These are phyloP conservation scores for Alviniconcha strummeri DNA, from an alignment of 2,888 invertebrate genomes.

Conservation along the genomic window DNA sequence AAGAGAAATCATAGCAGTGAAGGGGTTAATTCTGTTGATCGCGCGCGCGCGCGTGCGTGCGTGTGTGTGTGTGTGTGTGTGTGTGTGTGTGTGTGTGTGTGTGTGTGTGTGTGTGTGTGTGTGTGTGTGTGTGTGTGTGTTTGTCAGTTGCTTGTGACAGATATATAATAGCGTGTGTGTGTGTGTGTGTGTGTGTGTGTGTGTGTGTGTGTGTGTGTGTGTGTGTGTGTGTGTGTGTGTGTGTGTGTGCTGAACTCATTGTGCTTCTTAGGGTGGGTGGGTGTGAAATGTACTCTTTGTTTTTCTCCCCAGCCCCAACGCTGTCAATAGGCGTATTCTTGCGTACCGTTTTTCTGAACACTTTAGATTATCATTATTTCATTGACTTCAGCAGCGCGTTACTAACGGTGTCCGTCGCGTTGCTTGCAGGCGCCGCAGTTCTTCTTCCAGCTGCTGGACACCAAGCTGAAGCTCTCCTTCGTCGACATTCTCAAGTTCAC, in stretches of 20 bases:
- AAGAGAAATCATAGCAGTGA: no score
- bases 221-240: background rate
- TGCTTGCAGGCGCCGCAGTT: slow-evolving; percentile 62
- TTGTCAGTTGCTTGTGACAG: no score
- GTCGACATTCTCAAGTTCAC: slow-evolving; percentile 65
- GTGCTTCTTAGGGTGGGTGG: background rate
- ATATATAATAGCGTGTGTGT: no score
- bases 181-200: background rate
- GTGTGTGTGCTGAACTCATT: background rate
- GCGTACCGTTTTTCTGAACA: no score
- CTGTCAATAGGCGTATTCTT: background rate
- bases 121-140: background rate
- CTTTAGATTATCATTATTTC: no score
- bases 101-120: background rate
- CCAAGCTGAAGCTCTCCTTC: slow-evolving; percentile 59
- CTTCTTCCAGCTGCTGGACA: slow-evolving; percentile 64
- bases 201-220: background rate
- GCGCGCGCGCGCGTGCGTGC: background rate
- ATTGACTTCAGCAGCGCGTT: no score
- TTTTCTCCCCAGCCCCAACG: background rate
- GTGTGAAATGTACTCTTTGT: background rate
- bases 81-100: background rate
- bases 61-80: background rate
- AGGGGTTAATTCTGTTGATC: background rate
- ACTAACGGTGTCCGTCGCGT: background rate